These are phyloP conservation scores for Maniola jurtina DNA, from an alignment of 1,140 invertebrate genomes.

Conservation along the genomic window DNA sequence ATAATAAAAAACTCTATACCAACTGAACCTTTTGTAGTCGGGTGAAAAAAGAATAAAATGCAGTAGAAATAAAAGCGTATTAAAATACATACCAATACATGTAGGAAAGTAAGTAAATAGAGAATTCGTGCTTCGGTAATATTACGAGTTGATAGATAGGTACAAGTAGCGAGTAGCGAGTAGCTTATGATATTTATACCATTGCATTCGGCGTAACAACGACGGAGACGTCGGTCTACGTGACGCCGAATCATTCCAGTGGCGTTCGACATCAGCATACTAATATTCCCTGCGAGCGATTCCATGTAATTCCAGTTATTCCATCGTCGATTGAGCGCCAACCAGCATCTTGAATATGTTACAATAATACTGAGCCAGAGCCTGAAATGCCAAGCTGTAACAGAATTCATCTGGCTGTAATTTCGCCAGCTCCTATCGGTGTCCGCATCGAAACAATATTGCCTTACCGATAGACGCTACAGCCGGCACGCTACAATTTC, in stretches of 20 bases:
- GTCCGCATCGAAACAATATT: slow-evolving; percentile 35
- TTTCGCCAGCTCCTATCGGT: slow-evolving; percentile 28
- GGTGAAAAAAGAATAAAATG: no score
- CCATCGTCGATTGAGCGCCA: slow-evolving; percentile 55
- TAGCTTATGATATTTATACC: slow-evolving; percentile 53
- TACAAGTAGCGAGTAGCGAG: no score
- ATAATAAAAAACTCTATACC: no score
- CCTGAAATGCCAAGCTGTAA: slow-evolving; percentile 45
- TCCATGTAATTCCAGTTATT: slow-evolving; percentile 69
- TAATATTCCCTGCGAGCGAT: slow-evolving; percentile 68
- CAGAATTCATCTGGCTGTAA: slow-evolving; percentile 38
- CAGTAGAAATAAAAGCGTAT: no score
- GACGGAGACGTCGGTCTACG: slow-evolving; percentile 47
- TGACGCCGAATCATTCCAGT: slow-evolving; percentile 71
- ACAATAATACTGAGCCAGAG: slow-evolving; percentile 42
- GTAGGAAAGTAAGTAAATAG: neutral
- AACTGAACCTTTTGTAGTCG: no score
- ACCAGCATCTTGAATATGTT: slow-evolving; percentile 74
- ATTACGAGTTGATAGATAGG: neutral
- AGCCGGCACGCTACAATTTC: slow-evolving; percentile 26
- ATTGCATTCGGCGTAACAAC: slow-evolving; percentile 62
- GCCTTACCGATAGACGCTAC: slow-evolving; percentile 30
- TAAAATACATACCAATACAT: no score
- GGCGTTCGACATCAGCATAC: slow-evolving; percentile 66
- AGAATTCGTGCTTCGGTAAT: neutral